Conservation (phyloP, 1,140 invertebrate genomes). For the Amphibalanus amphitrite region DNA sequence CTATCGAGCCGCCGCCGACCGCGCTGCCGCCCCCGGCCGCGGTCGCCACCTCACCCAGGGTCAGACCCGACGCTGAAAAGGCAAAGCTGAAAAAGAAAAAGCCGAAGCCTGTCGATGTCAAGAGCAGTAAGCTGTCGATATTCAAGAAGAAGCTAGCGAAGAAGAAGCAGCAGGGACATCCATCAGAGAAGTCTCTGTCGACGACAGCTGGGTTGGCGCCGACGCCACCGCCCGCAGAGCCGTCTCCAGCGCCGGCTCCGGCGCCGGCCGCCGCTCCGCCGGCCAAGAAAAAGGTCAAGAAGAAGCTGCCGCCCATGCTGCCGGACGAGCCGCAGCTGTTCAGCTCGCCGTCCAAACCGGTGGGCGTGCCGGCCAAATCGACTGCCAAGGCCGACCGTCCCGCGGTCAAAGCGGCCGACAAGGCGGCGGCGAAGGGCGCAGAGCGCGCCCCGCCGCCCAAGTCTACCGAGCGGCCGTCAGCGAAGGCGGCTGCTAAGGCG, state of each 20-base stretch:
- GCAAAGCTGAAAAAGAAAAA: not conserved
- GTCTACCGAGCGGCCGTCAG: not conserved
- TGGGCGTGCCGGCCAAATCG: not conserved
- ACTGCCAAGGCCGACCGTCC: not conserved
- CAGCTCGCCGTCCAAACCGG: not conserved
- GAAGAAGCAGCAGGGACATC: not conserved
- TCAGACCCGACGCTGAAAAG: not conserved
- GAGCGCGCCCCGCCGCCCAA: not conserved
- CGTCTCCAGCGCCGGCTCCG: no score
- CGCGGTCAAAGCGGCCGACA: not conserved
- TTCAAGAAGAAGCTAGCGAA: slow-evolving; percentile 45
- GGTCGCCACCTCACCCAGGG: not conserved
- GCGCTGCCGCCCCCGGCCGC: no score
- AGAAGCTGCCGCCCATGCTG: not conserved
- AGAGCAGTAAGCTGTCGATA: slow-evolving; percentile 53
- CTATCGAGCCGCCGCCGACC: not conserved
- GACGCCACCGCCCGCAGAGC: no score
- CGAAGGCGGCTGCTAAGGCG: not conserved
- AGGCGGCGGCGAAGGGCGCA: not conserved
- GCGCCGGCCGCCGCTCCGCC: no score
- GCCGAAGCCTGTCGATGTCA: not conserved
- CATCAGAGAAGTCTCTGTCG: no score
- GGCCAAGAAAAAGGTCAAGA: not conserved
- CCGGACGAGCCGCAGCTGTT: not conserved
- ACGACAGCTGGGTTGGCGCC: no score